phyloP scores from a whole-genome alignment of 2,113 vertebrate genomes.

The Mormyrus lacerda region DNA sequence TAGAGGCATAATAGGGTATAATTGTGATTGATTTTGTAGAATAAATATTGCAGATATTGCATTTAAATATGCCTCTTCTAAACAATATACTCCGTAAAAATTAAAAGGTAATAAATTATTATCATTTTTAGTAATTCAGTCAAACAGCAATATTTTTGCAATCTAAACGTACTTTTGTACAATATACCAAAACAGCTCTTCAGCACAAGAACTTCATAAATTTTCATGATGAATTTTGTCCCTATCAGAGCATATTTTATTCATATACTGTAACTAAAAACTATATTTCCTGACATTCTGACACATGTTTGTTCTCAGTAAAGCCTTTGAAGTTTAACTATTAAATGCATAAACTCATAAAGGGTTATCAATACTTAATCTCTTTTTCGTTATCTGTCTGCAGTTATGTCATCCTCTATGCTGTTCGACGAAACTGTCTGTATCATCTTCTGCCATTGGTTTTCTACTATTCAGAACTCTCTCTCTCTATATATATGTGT shows the following conservation, averaged over 20 bases:
- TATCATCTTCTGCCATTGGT: background rate
- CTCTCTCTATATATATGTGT: background rate
- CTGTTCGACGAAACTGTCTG: background rate
- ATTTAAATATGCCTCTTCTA: background rate
- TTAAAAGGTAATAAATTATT: background rate
- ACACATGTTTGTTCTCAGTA: background rate
- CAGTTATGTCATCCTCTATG: background rate
- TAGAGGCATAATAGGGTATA: background rate
- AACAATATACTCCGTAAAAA: background rate
- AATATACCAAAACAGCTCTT: background rate
- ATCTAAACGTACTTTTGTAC: background rate
- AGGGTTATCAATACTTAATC: conserved; percentile 17
- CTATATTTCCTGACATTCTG: background rate
- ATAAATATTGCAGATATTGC: background rate
- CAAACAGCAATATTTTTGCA: background rate
- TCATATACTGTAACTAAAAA: background rate
- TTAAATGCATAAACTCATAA: background rate
- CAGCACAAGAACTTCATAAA: background rate
- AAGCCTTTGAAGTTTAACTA: background rate
- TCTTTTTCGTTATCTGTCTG: background rate
- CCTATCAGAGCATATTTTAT: background rate
- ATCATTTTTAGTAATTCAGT: background rate
- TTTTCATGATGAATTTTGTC: background rate
- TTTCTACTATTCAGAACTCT: background rate
- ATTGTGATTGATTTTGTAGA: background rate